Evolutionary conservation across 2,888 invertebrate species (phyloP), one percentile per base, ranked within the genome.

Genomic region (Schizaphis graminum): DNA sequence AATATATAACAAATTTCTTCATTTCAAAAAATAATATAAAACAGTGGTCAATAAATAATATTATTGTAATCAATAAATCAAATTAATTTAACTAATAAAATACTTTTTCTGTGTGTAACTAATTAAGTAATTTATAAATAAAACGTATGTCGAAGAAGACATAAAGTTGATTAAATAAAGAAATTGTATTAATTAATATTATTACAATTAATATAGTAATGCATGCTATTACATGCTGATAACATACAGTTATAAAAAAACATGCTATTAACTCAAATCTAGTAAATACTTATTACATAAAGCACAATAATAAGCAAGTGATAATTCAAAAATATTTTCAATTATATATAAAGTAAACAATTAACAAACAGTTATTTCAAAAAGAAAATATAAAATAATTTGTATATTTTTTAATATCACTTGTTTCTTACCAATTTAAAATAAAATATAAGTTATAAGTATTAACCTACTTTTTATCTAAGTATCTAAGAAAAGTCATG

Each of bases 261-360:
- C 92, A 92, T 92, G 92, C 92, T 92, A 44, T 21, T 61, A 87
- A 44, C 47, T 49, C 3, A 49, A 87, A 49, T 61, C 86, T 92
- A 57, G 35, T 35, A 41, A 13, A 26, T 47, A 87, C 44, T 28
- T 44, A 92, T 28, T 41, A 92, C 47, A 87, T 28, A 67, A 61
- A 92, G 61, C 86, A 92, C 2, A 92, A 61, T n/a, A 61, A 88
- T 47, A 28, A 61, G 41, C 47, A 92, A 87, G 92, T 92, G 86
- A 87, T 86, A 86, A 13, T 86, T 57, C 10, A 92, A 92, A 92
- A 92, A 61, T 92, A 47, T 86, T n/a, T 26, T 28, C 13, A 86
- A 47, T 44, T 44, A 47, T 47, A 44, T 28, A 44, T 21, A 0
- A 85, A 44, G 35, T 85, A 41, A 26, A 41, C 1, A 44, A 21